Base-by-base conservation (phyloP, 2,888 invertebrate species). In the Harpagoxenus sublaevis region DNA sequence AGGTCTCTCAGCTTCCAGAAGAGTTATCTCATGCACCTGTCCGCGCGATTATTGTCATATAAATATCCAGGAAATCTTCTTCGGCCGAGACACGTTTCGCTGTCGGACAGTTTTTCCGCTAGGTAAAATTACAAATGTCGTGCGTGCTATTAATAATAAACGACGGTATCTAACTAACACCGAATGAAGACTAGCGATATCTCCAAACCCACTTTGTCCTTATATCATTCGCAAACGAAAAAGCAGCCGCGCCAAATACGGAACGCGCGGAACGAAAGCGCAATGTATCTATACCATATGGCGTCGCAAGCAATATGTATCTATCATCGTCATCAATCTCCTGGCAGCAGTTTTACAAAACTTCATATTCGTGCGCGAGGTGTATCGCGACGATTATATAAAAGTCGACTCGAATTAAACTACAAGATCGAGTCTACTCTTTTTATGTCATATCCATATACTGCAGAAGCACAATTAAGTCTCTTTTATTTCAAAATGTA, bases 1-100 rank as follows among this genome's bases (percentile, higher is more conserved):
- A 4, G 51, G n/a, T 55, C 53, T 55, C 12, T 9, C 68, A 12
- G 23, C 42, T 23, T n/a, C n/a, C 31, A 62, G 10, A 57, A 45
- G 48, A 71, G n/a, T 71, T 51, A 73, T 81, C 71, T 81, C 79
- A 51, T 12, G 48, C 73, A 81, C 73, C 73, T 81, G 79, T 73
- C 28, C 28, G 15, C 35, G 12, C 35, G 48, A 51, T 79, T 60
- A 48, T 79, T 48, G 73, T 71, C 79, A 71, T 57, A 70, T 31
- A 42, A 79, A 79, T 70, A 48, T 71, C 55, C 31, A 6, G 39
- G 23, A 48, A 31, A 71, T 70, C 70, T 31, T 53, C 42, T 23
- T 42, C 31, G 53, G n/a, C 8, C 51, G 23, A 6, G 15, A 4
- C 31, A 31, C 18, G n/a, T 48, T 15, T 68, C 48, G 48, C 55